Base-by-base conservation (phyloP, 2,113 vertebrate genomes). In the Paratilapia polleni region DNA sequence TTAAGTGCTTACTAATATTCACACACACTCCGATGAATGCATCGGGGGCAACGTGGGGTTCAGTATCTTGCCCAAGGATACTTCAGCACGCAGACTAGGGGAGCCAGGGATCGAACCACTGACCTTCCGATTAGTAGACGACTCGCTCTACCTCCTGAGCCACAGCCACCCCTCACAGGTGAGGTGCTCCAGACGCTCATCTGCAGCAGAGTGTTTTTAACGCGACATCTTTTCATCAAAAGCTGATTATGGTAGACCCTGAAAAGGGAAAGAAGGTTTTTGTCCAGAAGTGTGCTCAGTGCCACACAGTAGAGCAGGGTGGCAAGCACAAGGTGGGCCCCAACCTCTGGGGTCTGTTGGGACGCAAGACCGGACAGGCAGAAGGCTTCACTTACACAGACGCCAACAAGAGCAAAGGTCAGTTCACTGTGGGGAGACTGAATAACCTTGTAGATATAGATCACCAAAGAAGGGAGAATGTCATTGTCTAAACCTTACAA, bases 401-500 rank as follows among this genome's bases (percentile, higher is more conserved):
- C 8, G 95, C 96, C 89, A 98, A 98, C 91, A 97, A 97, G 94
- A 96, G 90, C 68, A 98, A 97, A 97, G 94, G 96, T 97, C 93
- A 94, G 93, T 80, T 9, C 8, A 20, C 43, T 5, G 5, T 38
- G 12, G 17, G 4, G 14, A 36, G 52, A 75, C 10, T 38, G 0
- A 49, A 31, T 52, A 31, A 47, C 2, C 8, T 31, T 31, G 0
- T 20, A 31, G 26, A n/a, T 52, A 8, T 20, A 31, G 0, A 31
- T 52, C 6, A 13, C 26, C 0, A 52, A 20, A 73, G 0, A 70
- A 28, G 66, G 24, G 3, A 31, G 24, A 31, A 1, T 52, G 43
- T 1, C 43, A 70, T 52, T 73, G 66, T 73, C 10, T 52, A 24
- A 52, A 20, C 20, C 8, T 15, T 0, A 28, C 43, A 14, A 47